Evolutionary conservation across 1,140 invertebrate genomes (phyloP), one percentile per base, ranked within the genome.

Genomic region (Brachionus calyciflorus): DNA sequence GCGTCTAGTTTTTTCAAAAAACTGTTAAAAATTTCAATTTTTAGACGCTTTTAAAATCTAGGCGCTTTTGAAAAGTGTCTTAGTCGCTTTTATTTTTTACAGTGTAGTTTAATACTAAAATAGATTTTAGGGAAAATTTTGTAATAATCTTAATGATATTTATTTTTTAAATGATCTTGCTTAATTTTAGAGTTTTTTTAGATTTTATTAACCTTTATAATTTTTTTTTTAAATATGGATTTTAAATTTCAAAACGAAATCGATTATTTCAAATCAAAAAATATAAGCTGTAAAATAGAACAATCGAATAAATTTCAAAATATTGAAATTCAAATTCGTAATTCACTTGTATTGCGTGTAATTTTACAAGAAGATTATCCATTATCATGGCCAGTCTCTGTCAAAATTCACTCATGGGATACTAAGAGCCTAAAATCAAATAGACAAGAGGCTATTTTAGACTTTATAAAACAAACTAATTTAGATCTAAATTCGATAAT

Each of bases 321-420:
- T 28, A 46, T 73, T 30, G 28, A 51, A 17, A 26, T 73, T 10
- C 21, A 73, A 14, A 10, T 51, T 1, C 40, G 21, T 30, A 73
- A 73, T 51, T n/a, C 19, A 10, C 51, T 55, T 17, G 12, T 24
- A n/a, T 40, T 73, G 33, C 19, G 40, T 7, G 12, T 55, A 26
- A 21, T 51, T 21, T 41, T 73, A 17, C 46, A 49, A 51, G 28
- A 73, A 21, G 51, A 55, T 14, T 73, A 73, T 73, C 69, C 69
- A 5, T 7, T n/a, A n/a, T 6, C 46, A 24, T 51, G 46, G 44
- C 44, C 69, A 4, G 21, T 51, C 10, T 51, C 69, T 12, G 14
- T 51, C 1, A 55, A 51, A 21, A 17, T 46, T 33, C 30, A 55
- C 19, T 26, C 33, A 33, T 14, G 10, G 3, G 46, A 73, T 49